Percentiles rank a stretch among this genome's conserved stretches.
Evolutionary conservation across 2,797 vertebrate species (phyloP).

Genomic region (Coregonus suidteri): DNA sequence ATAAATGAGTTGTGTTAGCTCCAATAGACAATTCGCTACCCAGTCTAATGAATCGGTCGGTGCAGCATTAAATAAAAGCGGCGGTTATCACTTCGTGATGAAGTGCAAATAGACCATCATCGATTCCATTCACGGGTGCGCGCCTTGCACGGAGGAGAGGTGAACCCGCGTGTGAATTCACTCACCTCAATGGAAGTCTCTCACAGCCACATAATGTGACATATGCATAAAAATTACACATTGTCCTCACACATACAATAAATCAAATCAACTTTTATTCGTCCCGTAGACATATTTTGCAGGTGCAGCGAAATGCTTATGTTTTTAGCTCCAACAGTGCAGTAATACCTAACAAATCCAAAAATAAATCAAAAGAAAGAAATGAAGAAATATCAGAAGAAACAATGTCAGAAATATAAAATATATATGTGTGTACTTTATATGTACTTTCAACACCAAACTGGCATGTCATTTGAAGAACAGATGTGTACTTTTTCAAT

Average conservation of each 20-base stretch:
- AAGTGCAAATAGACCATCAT: slow-evolving; percentile 76
- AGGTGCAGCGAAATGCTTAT: no score
- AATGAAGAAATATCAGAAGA: no score
- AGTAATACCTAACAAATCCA: no score
- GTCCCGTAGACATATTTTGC: no score
- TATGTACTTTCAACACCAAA: slow-evolving; percentile 44
- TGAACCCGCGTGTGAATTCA: slow-evolving; percentile 54
- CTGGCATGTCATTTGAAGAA: not conserved
- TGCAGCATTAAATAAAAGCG: slow-evolving; percentile 58
- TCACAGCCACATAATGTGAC: slow-evolving; percentile 52
- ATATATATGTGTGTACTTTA: not conserved
- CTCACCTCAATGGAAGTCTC: slow-evolving; percentile 63
- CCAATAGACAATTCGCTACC: slow-evolving; percentile 51
- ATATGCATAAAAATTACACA: slow-evolving; percentile 58
- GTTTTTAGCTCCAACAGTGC: no score
- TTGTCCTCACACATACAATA: slow-evolving; percentile 46
- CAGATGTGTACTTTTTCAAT: not conserved
- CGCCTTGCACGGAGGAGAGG: not conserved
- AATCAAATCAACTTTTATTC: no score
- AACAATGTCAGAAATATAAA: no score
- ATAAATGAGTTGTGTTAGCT: slow-evolving; percentile 45
- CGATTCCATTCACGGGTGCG: slow-evolving; percentile 49
- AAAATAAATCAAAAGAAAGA: no score
- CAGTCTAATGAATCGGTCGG: slow-evolving; percentile 72
- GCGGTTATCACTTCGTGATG: slow-evolving; percentile 77